Percentiles rank a stretch among this genome's conserved stretches.
These are phyloP conservation scores for Sebastes oblongus DNA, from an alignment of 2,797 vertebrate genomes.

Conservation along the genomic window DNA sequence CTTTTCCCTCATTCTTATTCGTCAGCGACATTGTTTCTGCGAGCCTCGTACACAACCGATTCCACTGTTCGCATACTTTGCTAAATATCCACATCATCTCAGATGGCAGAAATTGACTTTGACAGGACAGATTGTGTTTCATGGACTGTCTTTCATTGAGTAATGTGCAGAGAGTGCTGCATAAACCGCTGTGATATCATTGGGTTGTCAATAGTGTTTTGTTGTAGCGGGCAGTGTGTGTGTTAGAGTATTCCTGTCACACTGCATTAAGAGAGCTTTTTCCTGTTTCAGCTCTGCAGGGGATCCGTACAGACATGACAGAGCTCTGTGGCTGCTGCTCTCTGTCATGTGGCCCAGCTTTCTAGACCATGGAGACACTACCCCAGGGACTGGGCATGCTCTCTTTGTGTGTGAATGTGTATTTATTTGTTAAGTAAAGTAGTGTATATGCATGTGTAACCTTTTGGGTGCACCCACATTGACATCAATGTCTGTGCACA, in stretches of 20 bases:
- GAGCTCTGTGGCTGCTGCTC: slow-evolving; percentile 41
- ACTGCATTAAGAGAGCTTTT: slow-evolving; percentile 29
- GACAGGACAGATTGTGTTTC: slow-evolving; percentile 62
- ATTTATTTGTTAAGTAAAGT: background rate
- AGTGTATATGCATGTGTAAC: background rate
- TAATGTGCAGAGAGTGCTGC: slow-evolving; percentile 49
- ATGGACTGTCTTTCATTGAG: slow-evolving; percentile 53
- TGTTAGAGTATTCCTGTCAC: slow-evolving; percentile 41
- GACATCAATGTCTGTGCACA: background rate
- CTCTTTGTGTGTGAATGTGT: background rate
- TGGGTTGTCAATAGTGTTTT: slow-evolving; percentile 63
- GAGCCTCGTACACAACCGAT: slow-evolving; percentile 9
- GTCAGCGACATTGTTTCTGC: slow-evolving; percentile 11
- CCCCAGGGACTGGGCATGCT: slow-evolving; percentile 7
- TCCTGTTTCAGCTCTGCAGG: slow-evolving; percentile 45
- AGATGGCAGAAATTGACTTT: slow-evolving; percentile 54
- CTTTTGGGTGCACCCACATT: background rate
- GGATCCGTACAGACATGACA: slow-evolving; percentile 38
- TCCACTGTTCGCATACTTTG: slow-evolving; percentile 10
- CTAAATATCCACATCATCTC: slow-evolving; percentile 37
- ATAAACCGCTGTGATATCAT: slow-evolving; percentile 66
- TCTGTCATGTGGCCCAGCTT: slow-evolving; percentile 55
- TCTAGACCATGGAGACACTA: slow-evolving; percentile 51
- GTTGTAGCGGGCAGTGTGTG: slow-evolving; percentile 41
- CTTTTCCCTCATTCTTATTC: slow-evolving; percentile 9